Percentiles rank a stretch among this genome's conserved stretches.
These are phyloP conservation scores for Pheosia gnoma DNA, from an alignment of 2,888 invertebrate species.

Conservation along the genomic window DNA sequence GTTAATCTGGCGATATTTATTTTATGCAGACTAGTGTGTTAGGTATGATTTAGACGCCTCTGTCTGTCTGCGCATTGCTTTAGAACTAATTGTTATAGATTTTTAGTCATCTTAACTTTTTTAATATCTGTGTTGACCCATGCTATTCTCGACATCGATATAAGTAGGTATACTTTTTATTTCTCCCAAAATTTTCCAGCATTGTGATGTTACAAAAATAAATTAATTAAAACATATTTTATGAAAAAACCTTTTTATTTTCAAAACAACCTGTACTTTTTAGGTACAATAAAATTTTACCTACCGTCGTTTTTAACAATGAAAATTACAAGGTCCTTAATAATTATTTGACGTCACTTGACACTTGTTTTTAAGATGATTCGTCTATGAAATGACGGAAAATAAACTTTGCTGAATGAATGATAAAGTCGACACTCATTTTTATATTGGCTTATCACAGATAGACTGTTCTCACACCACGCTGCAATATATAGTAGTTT, in stretches of 20 bases:
- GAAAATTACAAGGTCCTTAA: constrained; percentile 58
- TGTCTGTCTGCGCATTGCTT: too few species aligned
- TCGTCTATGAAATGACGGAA: constrained; percentile 29
- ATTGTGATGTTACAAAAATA: too few species aligned
- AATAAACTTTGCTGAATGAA: constrained; percentile 19
- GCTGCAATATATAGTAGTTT: background rate
- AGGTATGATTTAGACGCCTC: too few species aligned
- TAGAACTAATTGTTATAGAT: too few species aligned
- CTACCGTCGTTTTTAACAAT: constrained; percentile 68
- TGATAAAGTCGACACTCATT: constrained; percentile 30
- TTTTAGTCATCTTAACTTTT: too few species aligned
- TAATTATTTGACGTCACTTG: constrained; percentile 36
- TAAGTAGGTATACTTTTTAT: too few species aligned
- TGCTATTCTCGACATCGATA: too few species aligned
- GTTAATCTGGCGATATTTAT: too few species aligned
- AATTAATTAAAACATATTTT: constrained; percentile 15
- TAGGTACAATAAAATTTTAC: constrained; percentile 71
- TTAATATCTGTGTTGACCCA: too few species aligned
- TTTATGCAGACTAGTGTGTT: too few species aligned
- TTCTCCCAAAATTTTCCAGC: too few species aligned
- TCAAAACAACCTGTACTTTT: constrained; percentile 70
- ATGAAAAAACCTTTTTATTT: constrained; percentile 64
- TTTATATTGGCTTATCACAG: constrained; percentile 25
- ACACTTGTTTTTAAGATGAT: constrained; percentile 35
- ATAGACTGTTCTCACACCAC: constrained; percentile 27